phyloP scores from a whole-genome alignment of 92 coral and sea anemone genomes.

The Porites lobata region DNA sequence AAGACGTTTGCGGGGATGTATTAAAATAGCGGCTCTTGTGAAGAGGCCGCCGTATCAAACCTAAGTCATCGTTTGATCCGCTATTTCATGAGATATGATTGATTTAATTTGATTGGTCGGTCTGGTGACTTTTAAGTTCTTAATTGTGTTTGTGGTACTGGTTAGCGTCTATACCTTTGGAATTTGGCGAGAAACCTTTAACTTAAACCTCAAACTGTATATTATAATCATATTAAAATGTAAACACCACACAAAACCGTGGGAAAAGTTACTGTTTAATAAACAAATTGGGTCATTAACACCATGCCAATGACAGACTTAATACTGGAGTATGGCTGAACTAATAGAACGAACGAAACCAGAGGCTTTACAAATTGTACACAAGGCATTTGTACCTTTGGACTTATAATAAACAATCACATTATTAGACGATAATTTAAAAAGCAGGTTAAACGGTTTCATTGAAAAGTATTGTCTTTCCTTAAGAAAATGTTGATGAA shows the following conservation, averaged over 20 bases:
- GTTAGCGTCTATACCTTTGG: too few species aligned
- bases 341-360: too few species aligned
- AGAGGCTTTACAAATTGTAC: not conserved
- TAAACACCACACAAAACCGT: conserved; percentile 8
- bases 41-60: too few species aligned
- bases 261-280: conserved; percentile 62
- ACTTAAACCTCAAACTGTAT: too few species aligned
- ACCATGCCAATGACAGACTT: not conserved
- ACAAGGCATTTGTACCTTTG: not conserved
- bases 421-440: not conserved
- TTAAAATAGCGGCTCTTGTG: too few species aligned
- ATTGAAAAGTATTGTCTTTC: conserved; percentile 21
- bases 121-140: too few species aligned
- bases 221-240: not conserved
- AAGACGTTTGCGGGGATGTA: too few species aligned
- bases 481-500: not conserved
- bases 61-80: too few species aligned
- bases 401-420: not conserved
- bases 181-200: too few species aligned
- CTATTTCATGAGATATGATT: too few species aligned
- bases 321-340: not conserved
- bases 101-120: too few species aligned
- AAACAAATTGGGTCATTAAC: conserved; percentile 41
- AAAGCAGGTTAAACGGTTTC: not conserved
- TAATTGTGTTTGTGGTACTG: too few species aligned